These are phyloP conservation scores for Ochlodes sylvanus DNA, from an alignment of 2,888 invertebrate species.

Conservation along the genomic window DNA sequence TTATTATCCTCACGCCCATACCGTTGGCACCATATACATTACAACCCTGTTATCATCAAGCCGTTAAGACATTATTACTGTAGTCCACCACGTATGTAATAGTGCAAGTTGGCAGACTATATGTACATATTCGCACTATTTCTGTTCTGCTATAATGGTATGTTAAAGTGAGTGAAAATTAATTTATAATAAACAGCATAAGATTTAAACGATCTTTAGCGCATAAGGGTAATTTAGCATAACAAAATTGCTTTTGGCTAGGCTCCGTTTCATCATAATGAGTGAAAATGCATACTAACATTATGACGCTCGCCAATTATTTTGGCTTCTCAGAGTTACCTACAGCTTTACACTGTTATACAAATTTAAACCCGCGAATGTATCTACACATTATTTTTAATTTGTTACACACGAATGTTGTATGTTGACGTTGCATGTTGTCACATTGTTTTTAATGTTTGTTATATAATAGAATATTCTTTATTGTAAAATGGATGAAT, in stretches of 20 bases:
- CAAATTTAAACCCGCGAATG: too few relatives aligned
- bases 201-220: background rate
- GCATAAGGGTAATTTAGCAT: background rate
- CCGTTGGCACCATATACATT: background rate
- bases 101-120: background rate
- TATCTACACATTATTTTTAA: too few relatives aligned
- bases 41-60: background rate
- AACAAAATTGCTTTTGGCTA: background rate
- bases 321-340: background rate
- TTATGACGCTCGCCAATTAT: background rate
- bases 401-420: too few relatives aligned
- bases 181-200: slow-evolving; percentile 1
- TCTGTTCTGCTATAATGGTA: background rate
- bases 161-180: slow-evolving; percentile 4
- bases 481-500: too few relatives aligned
- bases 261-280: background rate
- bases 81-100: slow-evolving; percentile 22
- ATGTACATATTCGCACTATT: too few relatives aligned
- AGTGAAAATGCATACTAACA: background rate
- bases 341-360: too few relatives aligned
- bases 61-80: background rate
- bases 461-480: too few relatives aligned
- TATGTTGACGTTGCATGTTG: too few relatives aligned
- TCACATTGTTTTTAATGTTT: too few relatives aligned
- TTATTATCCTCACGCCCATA: too few relatives aligned